These are phyloP conservation scores for Pristionchus fissidentatus DNA, from an alignment of 2,888 invertebrate genomes.

Conservation along the genomic window DNA sequence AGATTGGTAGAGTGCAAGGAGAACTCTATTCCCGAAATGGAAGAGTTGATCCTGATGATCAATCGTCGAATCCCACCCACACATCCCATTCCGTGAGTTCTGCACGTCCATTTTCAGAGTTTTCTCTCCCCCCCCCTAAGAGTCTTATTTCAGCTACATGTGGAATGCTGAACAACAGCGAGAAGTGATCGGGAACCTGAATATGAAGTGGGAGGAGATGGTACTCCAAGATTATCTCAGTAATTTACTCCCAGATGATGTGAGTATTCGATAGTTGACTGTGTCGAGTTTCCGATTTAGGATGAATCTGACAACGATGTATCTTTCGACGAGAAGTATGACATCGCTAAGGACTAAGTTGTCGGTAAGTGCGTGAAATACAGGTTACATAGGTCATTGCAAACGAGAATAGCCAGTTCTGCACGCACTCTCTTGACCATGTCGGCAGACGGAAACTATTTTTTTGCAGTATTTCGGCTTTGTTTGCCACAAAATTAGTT, in stretches of 20 bases:
- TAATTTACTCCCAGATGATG: background rate
- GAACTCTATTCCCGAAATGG: conserved; percentile 5
- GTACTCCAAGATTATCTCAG: background rate
- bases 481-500: too few relatives aligned
- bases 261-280: background rate
- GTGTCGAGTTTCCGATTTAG: too few relatives aligned
- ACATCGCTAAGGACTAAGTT: background rate
- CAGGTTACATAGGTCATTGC: too few relatives aligned
- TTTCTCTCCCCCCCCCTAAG: too few relatives aligned
- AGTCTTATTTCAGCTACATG: conserved; percentile 15
- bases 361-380: background rate
- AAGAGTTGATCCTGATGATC: background rate
- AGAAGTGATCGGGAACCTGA: conserved; percentile 5
- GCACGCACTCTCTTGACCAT: too few relatives aligned
- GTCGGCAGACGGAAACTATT: too few relatives aligned
- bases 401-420: too few relatives aligned
- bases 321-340: conserved; percentile 34
- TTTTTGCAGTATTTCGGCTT: too few relatives aligned
- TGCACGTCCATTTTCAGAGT: too few relatives aligned
- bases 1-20: background rate
- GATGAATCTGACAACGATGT: conserved; percentile 4
- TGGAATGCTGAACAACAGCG: conserved; percentile 21
- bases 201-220: conserved; percentile 30
- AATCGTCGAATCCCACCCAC: background rate
- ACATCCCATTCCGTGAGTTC: conserved; percentile 5